Evolutionary conservation across 2,113 vertebrate genomes (phyloP).

Genomic region (Channa maculata): DNA sequence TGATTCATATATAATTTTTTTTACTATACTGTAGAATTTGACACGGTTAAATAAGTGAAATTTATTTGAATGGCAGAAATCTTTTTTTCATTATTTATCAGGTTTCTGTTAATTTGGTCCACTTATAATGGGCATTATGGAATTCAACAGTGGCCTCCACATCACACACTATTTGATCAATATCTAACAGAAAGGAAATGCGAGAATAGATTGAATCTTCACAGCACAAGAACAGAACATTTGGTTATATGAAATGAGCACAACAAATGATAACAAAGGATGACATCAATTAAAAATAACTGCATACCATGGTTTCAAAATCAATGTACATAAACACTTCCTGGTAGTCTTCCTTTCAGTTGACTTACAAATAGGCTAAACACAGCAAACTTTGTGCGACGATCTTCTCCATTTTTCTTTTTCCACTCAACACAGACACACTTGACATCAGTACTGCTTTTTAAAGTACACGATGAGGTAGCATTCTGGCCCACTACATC

Average conservation of each 20-base stretch:
- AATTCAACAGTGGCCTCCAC: constrained; percentile 26
- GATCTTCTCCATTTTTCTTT: constrained; percentile 3
- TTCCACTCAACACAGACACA: constrained; percentile 70
- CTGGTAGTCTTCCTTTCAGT: too few species aligned
- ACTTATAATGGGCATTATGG: constrained; percentile 39
- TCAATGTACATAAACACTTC: too few species aligned
- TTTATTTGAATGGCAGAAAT: not conserved
- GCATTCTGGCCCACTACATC: constrained; percentile 66
- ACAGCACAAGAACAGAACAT: not conserved
- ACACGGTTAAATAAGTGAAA: constrained; percentile 9
- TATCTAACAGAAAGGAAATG: constrained; percentile 48
- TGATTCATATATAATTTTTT: not conserved
- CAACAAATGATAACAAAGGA: not conserved
- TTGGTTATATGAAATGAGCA: not conserved
- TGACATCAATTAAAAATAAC: not conserved
- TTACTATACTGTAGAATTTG: not conserved
- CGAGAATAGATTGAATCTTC: not conserved
- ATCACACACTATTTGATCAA: constrained; percentile 61
- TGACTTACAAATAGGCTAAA: not conserved
- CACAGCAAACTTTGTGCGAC: constrained; percentile 52
- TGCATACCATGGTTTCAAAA: not conserved
- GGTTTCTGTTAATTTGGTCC: constrained; percentile 72
- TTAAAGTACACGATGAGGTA: constrained; percentile 54
- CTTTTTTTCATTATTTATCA: not conserved
- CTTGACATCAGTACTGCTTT: rapidly evolving